Percentiles rank a stretch among this genome's conserved stretches.
These are phyloP conservation scores for Dynastes hyllus DNA, from an alignment of 2,888 invertebrate species.

Conservation along the genomic window DNA sequence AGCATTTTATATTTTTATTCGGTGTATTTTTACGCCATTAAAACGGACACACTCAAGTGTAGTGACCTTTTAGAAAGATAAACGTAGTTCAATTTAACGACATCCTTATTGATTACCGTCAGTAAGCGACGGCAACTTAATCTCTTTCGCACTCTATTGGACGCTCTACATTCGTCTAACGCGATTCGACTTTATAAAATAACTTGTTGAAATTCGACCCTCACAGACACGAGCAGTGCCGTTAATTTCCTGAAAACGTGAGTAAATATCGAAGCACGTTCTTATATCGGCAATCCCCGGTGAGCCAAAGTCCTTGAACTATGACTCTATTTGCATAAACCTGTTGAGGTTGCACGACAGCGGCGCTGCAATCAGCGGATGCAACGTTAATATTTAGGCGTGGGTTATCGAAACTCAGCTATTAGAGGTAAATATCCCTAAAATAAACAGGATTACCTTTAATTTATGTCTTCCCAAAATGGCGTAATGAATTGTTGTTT, in stretches of 20 bases:
- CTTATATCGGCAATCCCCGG: conserved; percentile 13
- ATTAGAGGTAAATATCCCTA: neutral
- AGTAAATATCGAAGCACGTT: conserved; percentile 37
- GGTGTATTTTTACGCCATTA: neutral
- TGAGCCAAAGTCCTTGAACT: conserved; percentile 1
- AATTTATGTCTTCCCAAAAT: no score
- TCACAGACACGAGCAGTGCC: neutral
- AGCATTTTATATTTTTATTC: neutral
- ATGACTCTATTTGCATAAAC: conserved; percentile 37
- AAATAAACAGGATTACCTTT: no score
- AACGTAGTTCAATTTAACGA: conserved; percentile 24
- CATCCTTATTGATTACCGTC: conserved; percentile 26
- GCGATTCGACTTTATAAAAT: conserved; percentile 6
- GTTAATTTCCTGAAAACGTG: conserved; percentile 36
- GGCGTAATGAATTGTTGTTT: no score
- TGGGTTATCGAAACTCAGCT: neutral
- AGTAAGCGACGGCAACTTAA: neutral
- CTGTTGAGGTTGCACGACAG: conserved; percentile 29
- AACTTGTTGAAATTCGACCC: conserved; percentile 39
- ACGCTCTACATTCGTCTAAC: neutral
- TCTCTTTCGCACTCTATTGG: neutral
- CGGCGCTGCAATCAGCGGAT: conserved; percentile 10
- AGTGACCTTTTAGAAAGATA: conserved; percentile 24
- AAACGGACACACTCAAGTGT: neutral
- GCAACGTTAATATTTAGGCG: conserved; percentile 12